A percentile compares a stretch with the other conserved stretches of the same genome.
Conservation (phyloP, 2,113 vertebrate species). For the Rhadina sibilatrix region DNA sequence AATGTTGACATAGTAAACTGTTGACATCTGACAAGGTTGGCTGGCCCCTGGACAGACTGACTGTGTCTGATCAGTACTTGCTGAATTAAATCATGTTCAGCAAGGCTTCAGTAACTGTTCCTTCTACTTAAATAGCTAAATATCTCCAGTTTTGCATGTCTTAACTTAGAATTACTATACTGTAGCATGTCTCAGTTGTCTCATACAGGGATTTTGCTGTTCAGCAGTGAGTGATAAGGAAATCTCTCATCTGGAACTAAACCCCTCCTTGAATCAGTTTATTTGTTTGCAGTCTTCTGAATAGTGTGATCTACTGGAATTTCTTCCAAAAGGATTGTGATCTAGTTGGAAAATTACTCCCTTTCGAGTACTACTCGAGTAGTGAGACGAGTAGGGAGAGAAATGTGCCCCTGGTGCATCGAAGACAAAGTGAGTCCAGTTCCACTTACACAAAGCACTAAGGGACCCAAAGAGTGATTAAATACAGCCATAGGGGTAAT, state of each 20-base stretch:
- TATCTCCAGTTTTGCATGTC: neutral
- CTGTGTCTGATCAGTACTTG: neutral
- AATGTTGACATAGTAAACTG: neutral
- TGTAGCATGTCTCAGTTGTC: neutral
- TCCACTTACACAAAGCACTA: neutral
- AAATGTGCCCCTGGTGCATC: neutral
- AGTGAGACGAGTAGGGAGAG: neutral
- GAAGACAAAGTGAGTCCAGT: neutral
- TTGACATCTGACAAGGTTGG: neutral
- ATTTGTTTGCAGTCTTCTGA: neutral
- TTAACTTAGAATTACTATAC: neutral
- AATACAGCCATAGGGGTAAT: neutral
- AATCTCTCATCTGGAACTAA: neutral
- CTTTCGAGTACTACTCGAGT: neutral
- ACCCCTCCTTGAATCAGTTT: neutral
- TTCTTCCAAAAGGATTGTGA: neutral
- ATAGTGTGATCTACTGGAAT: neutral
- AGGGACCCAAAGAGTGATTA: neutral
- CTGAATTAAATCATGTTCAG: slow-evolving; percentile 3
- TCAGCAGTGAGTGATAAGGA: neutral
- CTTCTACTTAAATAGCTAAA: neutral
- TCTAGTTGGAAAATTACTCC: neutral
- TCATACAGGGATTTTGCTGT: neutral
- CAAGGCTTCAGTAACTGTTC: neutral
- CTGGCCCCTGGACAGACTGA: neutral